phyloP scores from a whole-genome alignment of 1,140 invertebrate species.

The Drosophila cardini region DNA sequence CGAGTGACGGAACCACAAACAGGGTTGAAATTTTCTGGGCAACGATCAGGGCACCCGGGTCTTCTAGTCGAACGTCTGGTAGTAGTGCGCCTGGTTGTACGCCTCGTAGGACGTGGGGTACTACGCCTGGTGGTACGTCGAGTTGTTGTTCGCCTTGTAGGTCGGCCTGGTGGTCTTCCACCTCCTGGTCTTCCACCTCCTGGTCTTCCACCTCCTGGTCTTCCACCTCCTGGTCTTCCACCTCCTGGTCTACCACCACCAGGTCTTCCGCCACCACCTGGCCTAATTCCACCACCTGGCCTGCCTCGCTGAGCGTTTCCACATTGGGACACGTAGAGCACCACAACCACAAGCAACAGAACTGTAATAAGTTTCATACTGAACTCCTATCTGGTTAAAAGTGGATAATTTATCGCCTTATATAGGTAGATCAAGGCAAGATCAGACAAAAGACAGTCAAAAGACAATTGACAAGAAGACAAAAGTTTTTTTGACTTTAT shows the following conservation, averaged over 20 bases:
- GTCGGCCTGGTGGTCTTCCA: not conserved
- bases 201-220: no score
- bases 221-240: no score
- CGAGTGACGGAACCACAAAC: constrained; percentile 5
- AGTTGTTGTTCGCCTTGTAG: no score
- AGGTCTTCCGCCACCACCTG: not conserved
- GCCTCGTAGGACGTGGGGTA: not conserved
- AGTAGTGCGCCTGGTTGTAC: not conserved
- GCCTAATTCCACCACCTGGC: not conserved
- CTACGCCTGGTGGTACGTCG: no score
- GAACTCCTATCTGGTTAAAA: no score
- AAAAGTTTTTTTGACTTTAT: not conserved
- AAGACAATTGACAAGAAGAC: not conserved
- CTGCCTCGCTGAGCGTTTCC: not conserved
- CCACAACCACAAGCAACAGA: no score
- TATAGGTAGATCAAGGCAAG: not conserved
- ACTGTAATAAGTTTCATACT: no score
- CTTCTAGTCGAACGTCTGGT: not conserved
- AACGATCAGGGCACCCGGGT: not conserved
- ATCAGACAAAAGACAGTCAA: not conserved
- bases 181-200: not conserved
- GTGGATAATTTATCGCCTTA: not conserved
- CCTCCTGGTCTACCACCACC: no score
- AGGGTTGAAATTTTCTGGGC: not conserved
- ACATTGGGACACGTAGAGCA: no score